Conservation (phyloP, 2,113 vertebrate species). For the Petromus typicus region DNA sequence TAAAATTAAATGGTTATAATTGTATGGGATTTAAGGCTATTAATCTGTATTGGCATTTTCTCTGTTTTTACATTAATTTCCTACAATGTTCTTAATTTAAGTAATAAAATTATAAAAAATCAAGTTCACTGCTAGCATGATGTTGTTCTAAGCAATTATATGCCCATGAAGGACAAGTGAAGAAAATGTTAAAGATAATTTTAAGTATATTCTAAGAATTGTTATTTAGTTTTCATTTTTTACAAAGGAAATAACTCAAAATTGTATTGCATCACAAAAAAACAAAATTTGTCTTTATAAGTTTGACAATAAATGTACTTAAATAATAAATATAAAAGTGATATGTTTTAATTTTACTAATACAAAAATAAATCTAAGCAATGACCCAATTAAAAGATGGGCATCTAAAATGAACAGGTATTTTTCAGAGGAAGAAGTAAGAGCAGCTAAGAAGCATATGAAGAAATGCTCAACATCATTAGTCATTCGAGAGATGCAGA, state of each 20-base stretch:
- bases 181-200: background rate
- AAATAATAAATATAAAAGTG: background rate
- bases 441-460: no score
- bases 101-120: background rate
- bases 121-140: background rate
- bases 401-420: no score
- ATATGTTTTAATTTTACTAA: background rate
- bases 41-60: background rate
- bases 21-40: background rate
- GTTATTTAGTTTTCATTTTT: background rate
- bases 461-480: no score
- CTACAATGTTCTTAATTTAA: background rate
- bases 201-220: no score
- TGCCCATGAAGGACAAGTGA: background rate
- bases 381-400: no score
- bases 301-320: background rate
- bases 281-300: background rate
- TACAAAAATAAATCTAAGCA: background rate
- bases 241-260: background rate
- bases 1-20: background rate
- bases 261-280: background rate
- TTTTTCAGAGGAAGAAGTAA: no score
- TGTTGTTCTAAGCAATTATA: background rate
- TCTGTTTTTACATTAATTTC: background rate
- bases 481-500: no score